These are phyloP conservation scores for Eolophus roseicapilla DNA, from an alignment of 2,113 vertebrate species.

Conservation along the genomic window DNA sequence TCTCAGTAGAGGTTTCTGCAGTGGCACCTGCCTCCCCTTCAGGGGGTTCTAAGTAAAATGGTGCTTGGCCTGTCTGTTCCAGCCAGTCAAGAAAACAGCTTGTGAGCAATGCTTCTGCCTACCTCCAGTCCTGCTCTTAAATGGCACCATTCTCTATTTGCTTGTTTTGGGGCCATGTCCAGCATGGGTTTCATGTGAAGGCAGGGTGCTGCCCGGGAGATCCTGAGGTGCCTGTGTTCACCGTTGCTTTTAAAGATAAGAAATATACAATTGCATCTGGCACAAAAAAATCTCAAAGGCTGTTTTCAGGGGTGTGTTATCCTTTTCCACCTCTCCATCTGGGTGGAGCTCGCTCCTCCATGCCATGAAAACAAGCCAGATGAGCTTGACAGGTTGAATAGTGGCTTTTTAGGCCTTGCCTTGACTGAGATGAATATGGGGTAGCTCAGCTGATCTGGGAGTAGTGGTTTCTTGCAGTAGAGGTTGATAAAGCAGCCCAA, in stretches of 20 bases:
- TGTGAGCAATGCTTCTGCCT: neutral
- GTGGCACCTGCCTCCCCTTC: neutral
- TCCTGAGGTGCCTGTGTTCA: neutral
- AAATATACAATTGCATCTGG: neutral
- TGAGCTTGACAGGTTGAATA: neutral
- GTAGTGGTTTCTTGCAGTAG: neutral
- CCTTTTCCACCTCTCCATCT: neutral
- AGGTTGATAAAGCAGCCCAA: neutral
- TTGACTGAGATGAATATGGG: neutral
- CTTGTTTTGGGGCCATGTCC: neutral
- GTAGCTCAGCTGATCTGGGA: neutral
- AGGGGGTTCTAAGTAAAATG: neutral
- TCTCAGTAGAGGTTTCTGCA: neutral
- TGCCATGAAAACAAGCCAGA: neutral
- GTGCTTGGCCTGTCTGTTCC: neutral
- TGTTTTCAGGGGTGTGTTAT: neutral
- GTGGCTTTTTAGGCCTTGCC: neutral
- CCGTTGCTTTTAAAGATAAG: neutral
- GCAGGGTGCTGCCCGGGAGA: neutral
- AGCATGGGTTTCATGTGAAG: neutral
- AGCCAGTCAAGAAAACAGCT: neutral
- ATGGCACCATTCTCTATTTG: neutral
- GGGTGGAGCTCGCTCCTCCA: neutral
- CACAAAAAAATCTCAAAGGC: neutral
- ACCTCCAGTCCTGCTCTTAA: neutral